Conservation (phyloP, 2,113 vertebrate genomes). For the Natator depressus region DNA sequence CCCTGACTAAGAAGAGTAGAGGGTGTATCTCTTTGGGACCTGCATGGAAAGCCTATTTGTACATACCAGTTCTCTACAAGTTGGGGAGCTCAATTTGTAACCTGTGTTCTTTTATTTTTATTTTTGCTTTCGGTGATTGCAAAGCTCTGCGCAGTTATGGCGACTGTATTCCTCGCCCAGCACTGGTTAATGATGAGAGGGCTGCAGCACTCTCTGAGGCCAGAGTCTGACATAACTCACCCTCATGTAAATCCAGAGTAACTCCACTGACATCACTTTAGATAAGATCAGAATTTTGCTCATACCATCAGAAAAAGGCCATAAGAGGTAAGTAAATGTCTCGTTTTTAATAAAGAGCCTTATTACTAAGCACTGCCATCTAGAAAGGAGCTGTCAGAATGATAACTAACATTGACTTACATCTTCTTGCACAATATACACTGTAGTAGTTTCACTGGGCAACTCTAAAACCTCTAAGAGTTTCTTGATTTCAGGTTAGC, state of each 20-base stretch:
- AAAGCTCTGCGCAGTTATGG: not conserved
- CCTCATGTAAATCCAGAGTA: not conserved
- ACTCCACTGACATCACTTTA: not conserved
- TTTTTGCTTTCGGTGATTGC: not conserved
- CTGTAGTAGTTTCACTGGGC: not conserved
- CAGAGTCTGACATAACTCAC: not conserved
- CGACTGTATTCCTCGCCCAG: not conserved
- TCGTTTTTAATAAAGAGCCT: not conserved
- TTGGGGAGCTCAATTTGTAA: not conserved
- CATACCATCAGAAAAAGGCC: not conserved
- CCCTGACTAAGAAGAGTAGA: no score
- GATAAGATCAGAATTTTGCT: not conserved
- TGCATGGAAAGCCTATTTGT: not conserved
- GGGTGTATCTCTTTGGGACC: not conserved
- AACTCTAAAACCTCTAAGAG: not conserved
- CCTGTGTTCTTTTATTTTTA: rapidly evolving
- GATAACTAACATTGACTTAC: not conserved
- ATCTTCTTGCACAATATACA: not conserved
- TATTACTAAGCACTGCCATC: rapidly evolving
- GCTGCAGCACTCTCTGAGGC: not conserved
- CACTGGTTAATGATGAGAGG: not conserved
- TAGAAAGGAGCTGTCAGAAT: not conserved
- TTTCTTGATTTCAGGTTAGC: not conserved
- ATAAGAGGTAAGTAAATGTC: not conserved
- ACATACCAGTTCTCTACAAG: not conserved